Evolutionary conservation across 2,888 invertebrate genomes (phyloP), one percentile per base, ranked within the genome.

Genomic region (Aricia artaxerxes): DNA sequence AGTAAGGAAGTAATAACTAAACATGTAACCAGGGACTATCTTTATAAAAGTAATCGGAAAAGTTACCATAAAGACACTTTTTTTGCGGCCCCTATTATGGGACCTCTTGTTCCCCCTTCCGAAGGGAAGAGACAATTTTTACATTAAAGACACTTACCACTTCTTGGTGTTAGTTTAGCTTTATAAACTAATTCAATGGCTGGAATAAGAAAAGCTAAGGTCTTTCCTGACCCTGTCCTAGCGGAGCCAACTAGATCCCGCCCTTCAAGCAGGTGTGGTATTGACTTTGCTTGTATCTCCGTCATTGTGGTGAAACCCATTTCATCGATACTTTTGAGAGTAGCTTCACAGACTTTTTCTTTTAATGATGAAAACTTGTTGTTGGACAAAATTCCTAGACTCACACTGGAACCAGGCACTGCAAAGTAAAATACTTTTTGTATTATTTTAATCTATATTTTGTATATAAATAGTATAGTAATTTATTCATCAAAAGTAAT

Each of bases 181-280:
- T 98, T 99, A 87, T 97, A 96, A 81, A 99, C 97, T 61, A 99
- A 95, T 89, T 99, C 99, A 77, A 99, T 96, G 24, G 98, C 98
- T 2, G 99, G 99, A 85, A 99, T 97, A 0, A 99, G 96, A 87
- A 99, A 99, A 0, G 99, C 99, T 79, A 99, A 89, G 0, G 99
- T 99, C 92, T 99, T 99, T 83, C 99, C 99, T 11, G 99, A 99
- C 0, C 99, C 99, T n/a, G 99, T 99, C 91, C 97, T 97, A 0
- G 99, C 99, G 60, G 98, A 97, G 73, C 98, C 99, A 64, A 99
- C 97, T 76, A 99, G 92, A 95, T 99, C 99, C 82, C 98, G 95
- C 0, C 99, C 99, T 91, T 99, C 98, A 11, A 99, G 91, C 57
- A 99, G 92, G 24, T 97, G 97, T 0, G 98, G 98, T 87, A 99